Base-by-base conservation (phyloP, 2,888 invertebrate species). In the Charanyca ferruginea region DNA sequence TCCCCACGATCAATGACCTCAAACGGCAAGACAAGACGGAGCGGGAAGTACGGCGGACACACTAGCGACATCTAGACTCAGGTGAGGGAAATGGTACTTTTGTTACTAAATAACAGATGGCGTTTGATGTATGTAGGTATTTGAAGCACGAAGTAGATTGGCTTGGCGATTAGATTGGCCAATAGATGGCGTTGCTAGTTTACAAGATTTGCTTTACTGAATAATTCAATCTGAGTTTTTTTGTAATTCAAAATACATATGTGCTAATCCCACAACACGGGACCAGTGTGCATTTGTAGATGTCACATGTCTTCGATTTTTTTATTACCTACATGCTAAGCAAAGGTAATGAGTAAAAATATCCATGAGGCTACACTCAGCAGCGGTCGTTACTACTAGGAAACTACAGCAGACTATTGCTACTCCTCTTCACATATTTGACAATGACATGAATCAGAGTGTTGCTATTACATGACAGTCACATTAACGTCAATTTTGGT, bases 1-100 rank as follows among this genome's bases (percentile, higher is more conserved):
- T 97, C 88, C 96, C 97, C 76, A 96, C 97, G 87, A 97, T 97
- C 93, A 97, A 97, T 93, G 97, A 97, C 91, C 96, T 97, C 89
- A 97, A 97, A 85, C 96, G 97, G 89, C 97, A 97, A 87, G 97
- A 97, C 91, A 96, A 97, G 93, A 94, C 96, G 72, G 96, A 97
- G 85, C 95, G 96, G 81, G 96, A 96, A 84, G 96, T 94, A 84
- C 96, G 96, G 89, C 93, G 96, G 90, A 96, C 94, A 78, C 96
- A 96, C 87, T 95, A 95, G 87, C 86, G 91, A 80, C 92, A 91
- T 89, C 94, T 91, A 77, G 79, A 75, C 79, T 76, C 83, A 83
- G 84, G 87, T 88, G 18, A 42, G 76, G n/a, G 47, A 70, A 86
- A 57, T 16, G 20, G 16, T n/a, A 69, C 51, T 83, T 70, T 23